A percentile compares a stretch with the other conserved stretches of the same genome.
These are phyloP conservation scores for Harlomillsia oculata DNA, from an alignment of 1,140 invertebrate species.

Conservation along the genomic window DNA sequence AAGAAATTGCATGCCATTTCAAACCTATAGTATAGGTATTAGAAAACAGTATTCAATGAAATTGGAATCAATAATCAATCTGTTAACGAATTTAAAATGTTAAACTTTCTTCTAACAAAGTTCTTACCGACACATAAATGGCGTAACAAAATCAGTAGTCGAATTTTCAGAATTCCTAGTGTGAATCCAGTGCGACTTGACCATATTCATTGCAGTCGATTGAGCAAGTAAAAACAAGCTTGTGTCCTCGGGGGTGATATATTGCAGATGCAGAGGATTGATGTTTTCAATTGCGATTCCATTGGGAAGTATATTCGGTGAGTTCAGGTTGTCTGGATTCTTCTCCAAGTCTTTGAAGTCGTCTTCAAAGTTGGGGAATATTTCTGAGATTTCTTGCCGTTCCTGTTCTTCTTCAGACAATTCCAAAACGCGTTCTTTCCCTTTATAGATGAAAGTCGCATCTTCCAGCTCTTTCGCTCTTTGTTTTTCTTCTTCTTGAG, in stretches of 20 bases:
- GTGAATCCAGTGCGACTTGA: slow-evolving; percentile 20
- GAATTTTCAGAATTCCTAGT: neutral
- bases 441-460: slow-evolving; percentile 68
- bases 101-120: no score
- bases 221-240: slow-evolving; percentile 20
- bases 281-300: no score
- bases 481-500: slow-evolving; percentile 58
- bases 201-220: neutral
- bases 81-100: slow-evolving; percentile 6
- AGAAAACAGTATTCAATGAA: neutral
- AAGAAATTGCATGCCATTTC: slow-evolving; percentile 47
- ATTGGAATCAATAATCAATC: neutral
- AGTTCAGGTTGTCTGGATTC: neutral
- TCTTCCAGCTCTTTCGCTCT: slow-evolving; percentile 62
- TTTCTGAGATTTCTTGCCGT: slow-evolving; percentile 55
- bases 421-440: slow-evolving; percentile 44
- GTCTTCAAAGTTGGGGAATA: slow-evolving; percentile 67
- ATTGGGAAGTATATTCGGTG: no score
- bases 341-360: slow-evolving; percentile 41
- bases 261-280: neutral
- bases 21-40: slow-evolving; percentile 39
- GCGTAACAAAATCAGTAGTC: slow-evolving; percentile 24
- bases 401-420: slow-evolving; percentile 63
- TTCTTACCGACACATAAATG: slow-evolving; percentile 26
- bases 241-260: slow-evolving; percentile 18